phyloP scores from a whole-genome alignment of 2,113 vertebrate genomes.

The Hippocampus zosterae region DNA sequence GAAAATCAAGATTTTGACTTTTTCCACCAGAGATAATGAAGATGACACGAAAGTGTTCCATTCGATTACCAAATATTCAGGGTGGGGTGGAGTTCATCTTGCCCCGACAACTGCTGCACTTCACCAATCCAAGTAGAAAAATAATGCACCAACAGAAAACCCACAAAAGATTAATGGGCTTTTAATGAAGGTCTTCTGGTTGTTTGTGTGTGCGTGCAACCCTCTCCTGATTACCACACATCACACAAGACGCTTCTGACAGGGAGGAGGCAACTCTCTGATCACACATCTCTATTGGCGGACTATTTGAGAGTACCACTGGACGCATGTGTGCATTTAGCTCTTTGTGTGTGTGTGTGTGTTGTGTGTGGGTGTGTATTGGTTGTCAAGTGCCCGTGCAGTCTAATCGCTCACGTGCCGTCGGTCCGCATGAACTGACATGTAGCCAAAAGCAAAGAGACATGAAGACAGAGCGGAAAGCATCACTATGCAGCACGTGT shows the following conservation, averaged over 20 bases:
- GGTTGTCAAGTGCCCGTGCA: constrained; percentile 55
- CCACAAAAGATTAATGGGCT: constrained; percentile 47
- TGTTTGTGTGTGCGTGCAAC: background rate
- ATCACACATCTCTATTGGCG: constrained; percentile 9
- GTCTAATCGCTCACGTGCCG: constrained; percentile 59
- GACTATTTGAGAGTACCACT: background rate
- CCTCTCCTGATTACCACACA: constrained; percentile 38
- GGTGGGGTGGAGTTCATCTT: background rate
- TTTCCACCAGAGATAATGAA: background rate
- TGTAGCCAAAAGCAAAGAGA: constrained; percentile 40
- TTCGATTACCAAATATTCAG: background rate
- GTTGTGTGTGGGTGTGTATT: background rate
- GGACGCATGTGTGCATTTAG: background rate
- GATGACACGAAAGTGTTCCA: background rate
- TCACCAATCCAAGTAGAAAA: background rate
- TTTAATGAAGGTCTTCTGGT: constrained; percentile 47
- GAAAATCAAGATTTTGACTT: background rate
- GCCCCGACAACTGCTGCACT: background rate
- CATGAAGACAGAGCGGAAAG: constrained; percentile 56
- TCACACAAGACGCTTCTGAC: constrained; percentile 32
- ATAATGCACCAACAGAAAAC: background rate
- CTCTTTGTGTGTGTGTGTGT: background rate
- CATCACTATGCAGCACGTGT: constrained; percentile 69
- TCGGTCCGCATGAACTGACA: constrained; percentile 41
- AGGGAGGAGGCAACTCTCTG: constrained; percentile 33